These are phyloP conservation scores for Polyommatus iphigenia DNA, from an alignment of 2,888 invertebrate species.

Conservation along the genomic window DNA sequence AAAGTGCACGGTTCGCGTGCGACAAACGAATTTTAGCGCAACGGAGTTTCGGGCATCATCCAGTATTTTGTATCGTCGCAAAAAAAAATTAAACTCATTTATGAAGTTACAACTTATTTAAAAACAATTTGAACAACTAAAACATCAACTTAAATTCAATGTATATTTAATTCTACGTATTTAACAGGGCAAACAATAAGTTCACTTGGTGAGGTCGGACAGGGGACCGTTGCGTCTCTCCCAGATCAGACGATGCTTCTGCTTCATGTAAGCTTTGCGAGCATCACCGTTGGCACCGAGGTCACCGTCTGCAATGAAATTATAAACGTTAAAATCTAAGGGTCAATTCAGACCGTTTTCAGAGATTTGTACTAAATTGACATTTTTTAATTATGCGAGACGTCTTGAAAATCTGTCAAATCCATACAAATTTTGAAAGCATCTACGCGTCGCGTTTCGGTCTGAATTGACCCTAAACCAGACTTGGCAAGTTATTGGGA, in stretches of 20 bases:
- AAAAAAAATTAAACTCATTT: background rate
- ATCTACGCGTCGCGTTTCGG: too few species aligned
- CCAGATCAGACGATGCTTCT: slow-evolving; percentile 99
- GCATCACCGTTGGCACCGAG: slow-evolving; percentile 88
- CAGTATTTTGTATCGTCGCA: background rate
- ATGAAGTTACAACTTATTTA: background rate
- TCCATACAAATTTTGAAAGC: too few species aligned
- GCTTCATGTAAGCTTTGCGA: slow-evolving; percentile 94
- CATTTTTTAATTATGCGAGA: too few species aligned
- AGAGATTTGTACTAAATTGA: too few species aligned
- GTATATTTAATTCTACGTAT: slow-evolving; percentile 49
- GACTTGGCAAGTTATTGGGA: too few species aligned
- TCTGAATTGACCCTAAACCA: background rate
- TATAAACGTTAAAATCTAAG: background rate
- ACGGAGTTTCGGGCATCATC: too few species aligned
- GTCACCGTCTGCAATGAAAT: slow-evolving; percentile 89
- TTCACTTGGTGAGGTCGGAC: slow-evolving; percentile 61
- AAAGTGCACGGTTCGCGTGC: too few species aligned
- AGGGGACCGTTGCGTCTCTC: slow-evolving; percentile 93
- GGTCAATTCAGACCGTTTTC: too few species aligned
- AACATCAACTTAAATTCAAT: background rate
- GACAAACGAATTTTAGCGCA: too few species aligned
- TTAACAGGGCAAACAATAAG: slow-evolving; percentile 38
- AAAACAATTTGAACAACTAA: background rate
- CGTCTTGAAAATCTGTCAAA: too few species aligned